Conservation (phyloP, 1,140 invertebrate genomes). For the Pteromalus puparum region DNA sequence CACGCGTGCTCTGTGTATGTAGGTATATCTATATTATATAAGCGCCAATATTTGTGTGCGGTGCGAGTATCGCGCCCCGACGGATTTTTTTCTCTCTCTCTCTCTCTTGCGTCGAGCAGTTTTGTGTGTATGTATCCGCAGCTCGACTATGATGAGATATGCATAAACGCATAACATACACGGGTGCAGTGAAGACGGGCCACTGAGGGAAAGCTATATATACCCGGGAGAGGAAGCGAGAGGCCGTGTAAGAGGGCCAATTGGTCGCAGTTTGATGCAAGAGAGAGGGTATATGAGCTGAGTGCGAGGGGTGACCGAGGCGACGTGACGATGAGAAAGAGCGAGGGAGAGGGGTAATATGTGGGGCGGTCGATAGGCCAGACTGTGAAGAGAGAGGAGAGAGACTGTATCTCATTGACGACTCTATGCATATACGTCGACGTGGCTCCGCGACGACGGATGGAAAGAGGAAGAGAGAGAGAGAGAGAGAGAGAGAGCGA, state of each 20-base stretch:
- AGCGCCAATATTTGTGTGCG: not conserved
- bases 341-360: conserved; percentile 31
- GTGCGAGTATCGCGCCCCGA: no score
- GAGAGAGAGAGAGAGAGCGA: conserved; percentile 1
- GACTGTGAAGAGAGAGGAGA: not conserved
- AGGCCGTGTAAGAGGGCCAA: not conserved
- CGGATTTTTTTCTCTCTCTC: not conserved
- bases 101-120: not conserved
- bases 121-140: no score
- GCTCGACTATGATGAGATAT: not conserved
- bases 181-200: not conserved
- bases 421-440: conserved; percentile 32
- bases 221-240: not conserved
- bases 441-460: conserved; percentile 10
- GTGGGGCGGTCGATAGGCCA: conserved; percentile 46
- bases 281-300: not conserved
- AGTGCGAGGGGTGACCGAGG: no score
- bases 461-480: not conserved
- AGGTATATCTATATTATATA: not conserved
- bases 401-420: conserved; percentile 35
- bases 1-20: no score
- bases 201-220: not conserved
- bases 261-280: not conserved
- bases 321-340: no score
- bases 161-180: not conserved